Base-by-base conservation (phyloP, 2,113 vertebrate species). In the Pseudorhombus dupliciocellatus region DNA sequence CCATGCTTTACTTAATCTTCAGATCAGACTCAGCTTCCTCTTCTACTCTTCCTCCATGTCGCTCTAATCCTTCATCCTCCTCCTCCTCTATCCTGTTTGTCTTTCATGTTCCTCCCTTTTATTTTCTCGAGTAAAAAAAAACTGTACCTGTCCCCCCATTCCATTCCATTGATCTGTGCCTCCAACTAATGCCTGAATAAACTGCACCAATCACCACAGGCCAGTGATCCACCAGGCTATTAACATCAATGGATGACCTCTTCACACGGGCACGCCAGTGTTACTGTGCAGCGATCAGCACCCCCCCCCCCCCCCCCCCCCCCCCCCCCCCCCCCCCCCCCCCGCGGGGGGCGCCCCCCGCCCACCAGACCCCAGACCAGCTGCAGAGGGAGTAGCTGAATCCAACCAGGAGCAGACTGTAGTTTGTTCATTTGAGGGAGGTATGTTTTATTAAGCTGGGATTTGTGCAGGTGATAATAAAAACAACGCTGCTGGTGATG, bases 121-220 rank as follows among this genome's bases (percentile, higher is more conserved):
- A 31, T 67, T 15, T 34, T 11, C 34, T 3, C 2, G 1, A 34
- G 34, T 34, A 34, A 34, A 34, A 34, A 34, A 2, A 34, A 34
- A 10, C 31, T 9, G 9, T 34, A 10, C 31, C 34, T 34, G 9
- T 4, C 4, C 22, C 15, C 25, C 14, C 21, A 22, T 75, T 82
- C 77, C 83, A 78, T 70, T 62, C 61, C 62, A 90, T 87, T 84
- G 87, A 91, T 88, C 67, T 56, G 22, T 31, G 42, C 63, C 76
- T 83, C 50, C 73, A 87, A 90, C 77, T 92, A 88, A 90, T 89
- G 86, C 86, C 83, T 87, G 84, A 90, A 81, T 89, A 89, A 91
- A 90, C 75, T 75, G 80, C 80, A 81, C 68, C 79, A 74, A 78
- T 87, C 83, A 86, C 80, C 82, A 75, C 69, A 81, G 86, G 73